A percentile compares a stretch with the other conserved stretches of the same genome.
Conservation (phyloP, 2,888 invertebrate species). For the Cephus pulcher region DNA sequence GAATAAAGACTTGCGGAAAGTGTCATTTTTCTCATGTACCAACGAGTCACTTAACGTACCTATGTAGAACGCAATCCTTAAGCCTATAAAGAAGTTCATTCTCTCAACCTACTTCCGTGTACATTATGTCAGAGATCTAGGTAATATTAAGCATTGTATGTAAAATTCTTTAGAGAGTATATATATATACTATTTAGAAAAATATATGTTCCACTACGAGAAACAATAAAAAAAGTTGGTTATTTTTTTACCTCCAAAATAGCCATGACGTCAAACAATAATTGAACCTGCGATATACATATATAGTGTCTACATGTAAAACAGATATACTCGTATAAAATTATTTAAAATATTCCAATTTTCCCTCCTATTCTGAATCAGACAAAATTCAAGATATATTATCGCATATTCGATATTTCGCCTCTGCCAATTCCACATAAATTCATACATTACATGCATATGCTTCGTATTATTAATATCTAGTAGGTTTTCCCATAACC, state of each 20-base stretch:
- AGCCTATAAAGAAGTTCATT: not conserved
- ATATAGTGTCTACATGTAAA: not conserved
- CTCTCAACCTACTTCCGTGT: not conserved
- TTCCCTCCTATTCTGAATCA: not conserved
- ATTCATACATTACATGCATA: not conserved
- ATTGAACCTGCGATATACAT: not conserved
- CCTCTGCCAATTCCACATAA: too few species aligned
- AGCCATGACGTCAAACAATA: not conserved
- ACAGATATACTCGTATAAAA: not conserved
- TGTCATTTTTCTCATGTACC: not conserved
- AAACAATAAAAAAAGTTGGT: not conserved
- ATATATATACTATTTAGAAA: not conserved
- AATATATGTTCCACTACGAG: not conserved
- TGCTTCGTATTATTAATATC: not conserved
- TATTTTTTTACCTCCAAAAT: not conserved
- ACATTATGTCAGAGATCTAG: not conserved
- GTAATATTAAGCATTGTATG: not conserved
- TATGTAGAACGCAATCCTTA: not conserved
- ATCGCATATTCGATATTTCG: not conserved
- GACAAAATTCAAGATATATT: not conserved
- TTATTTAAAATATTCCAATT: not conserved
- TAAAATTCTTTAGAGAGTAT: not conserved
- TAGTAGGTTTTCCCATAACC: not conserved
- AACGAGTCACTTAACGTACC: not conserved
- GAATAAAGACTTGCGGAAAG: not conserved